phyloP scores from a whole-genome alignment of 2,797 vertebrate genomes.

The Gouania willdenowi region DNA sequence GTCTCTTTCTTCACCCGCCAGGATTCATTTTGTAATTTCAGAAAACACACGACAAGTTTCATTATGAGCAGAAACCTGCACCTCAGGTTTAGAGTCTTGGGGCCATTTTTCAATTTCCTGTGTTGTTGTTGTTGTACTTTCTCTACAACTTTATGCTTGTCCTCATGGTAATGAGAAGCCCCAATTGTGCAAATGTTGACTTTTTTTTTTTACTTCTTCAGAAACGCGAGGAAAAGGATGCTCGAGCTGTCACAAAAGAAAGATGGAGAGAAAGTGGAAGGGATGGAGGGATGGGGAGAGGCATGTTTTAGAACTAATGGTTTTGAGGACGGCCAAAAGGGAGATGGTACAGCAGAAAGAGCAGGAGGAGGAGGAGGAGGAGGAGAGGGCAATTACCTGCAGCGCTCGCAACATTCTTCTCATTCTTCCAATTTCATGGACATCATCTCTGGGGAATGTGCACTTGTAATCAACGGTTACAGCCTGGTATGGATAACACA shows the following conservation, averaged over 20 bases:
- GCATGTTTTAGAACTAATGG: constrained; percentile 52
- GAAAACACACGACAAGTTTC: neutral
- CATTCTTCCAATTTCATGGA: constrained; percentile 76
- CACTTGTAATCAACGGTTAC: constrained; percentile 88
- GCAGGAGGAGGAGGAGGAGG: constrained; percentile 2
- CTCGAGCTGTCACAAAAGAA: constrained; percentile 64
- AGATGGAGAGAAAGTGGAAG: constrained; percentile 58
- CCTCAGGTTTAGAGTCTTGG: neutral
- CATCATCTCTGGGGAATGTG: constrained; percentile 87
- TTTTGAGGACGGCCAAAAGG: constrained; percentile 32
- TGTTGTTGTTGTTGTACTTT: no score
- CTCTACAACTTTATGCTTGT: neutral
- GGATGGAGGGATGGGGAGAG: constrained; percentile 51
- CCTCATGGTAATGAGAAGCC: no score
- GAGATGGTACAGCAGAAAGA: constrained; percentile 2
- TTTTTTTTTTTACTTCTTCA: constrained; percentile 39
- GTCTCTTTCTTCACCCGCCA: neutral
- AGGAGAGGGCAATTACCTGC: constrained; percentile 37
- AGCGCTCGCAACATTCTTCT: constrained; percentile 10
- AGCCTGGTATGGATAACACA: constrained; percentile 80
- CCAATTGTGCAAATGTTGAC: neutral
- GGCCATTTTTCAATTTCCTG: neutral
- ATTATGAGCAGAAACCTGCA: constrained; percentile 5
- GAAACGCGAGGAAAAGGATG: constrained; percentile 87
- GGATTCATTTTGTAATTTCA: neutral